A percentile compares a stretch with the other conserved stretches of the same genome.
phyloP scores from a whole-genome alignment of 2,797 vertebrate genomes.

The Lophotriccus pileatus region DNA sequence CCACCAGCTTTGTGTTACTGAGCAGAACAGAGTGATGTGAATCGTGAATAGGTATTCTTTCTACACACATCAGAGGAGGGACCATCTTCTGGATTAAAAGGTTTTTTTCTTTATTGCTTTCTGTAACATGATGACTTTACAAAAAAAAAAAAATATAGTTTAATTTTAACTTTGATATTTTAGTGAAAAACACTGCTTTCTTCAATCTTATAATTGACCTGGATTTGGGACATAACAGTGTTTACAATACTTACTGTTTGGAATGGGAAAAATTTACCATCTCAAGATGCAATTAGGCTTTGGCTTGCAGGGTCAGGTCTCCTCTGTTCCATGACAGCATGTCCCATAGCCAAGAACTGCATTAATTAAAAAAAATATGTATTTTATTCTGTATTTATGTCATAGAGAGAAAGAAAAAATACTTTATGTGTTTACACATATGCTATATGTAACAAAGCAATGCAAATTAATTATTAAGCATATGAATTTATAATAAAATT shows the following conservation, averaged over 20 bases:
- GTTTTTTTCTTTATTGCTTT: not conserved
- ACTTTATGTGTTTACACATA: not conserved
- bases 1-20: not conserved
- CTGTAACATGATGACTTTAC: not conserved
- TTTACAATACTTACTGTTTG: not conserved
- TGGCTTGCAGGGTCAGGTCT: not conserved
- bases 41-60: not conserved
- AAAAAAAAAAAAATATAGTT: no score
- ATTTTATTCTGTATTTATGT: not conserved
- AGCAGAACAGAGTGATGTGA: not conserved
- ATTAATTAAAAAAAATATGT: not conserved
- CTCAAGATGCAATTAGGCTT: not conserved
- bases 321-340: not conserved
- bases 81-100: not conserved
- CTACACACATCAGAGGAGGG: not conserved
- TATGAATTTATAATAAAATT: not conserved
- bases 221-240: not conserved
- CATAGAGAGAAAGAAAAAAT: not conserved
- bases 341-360: not conserved
- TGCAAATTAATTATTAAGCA: not conserved
- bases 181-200: not conserved
- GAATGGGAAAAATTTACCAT: not conserved
- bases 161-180: not conserved
- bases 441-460: no score
- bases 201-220: not conserved